Evolutionary conservation across 2,797 vertebrate genomes (phyloP).

Genomic region (Sebastes oblongus): DNA sequence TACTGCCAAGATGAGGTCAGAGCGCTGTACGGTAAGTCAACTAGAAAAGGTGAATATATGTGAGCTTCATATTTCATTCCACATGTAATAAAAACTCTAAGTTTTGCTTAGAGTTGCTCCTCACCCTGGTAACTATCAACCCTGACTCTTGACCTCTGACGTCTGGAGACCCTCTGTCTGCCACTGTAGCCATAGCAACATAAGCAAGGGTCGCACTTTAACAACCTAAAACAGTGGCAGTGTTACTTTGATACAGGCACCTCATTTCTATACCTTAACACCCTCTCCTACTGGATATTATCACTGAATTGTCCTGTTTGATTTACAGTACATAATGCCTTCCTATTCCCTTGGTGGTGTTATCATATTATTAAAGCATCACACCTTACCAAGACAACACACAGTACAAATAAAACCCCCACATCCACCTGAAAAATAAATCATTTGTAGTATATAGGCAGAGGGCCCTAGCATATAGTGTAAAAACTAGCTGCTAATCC

Average conservation of each 20-base stretch:
- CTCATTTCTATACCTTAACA: constrained; percentile 26
- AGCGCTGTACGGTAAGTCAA: not conserved
- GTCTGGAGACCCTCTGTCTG: constrained; percentile 1
- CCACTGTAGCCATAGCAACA: constrained; percentile 5
- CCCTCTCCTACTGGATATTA: constrained; percentile 31
- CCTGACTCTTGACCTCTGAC: constrained; percentile 29
- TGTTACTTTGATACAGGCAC: constrained; percentile 9
- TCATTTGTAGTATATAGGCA: constrained; percentile 1
- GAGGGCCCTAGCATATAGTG: constrained; percentile 17
- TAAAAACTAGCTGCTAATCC: constrained; percentile 57
- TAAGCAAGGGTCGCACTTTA: not conserved
- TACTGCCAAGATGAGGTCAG: constrained; percentile 11
- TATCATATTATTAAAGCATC: constrained; percentile 51
- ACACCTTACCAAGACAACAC: constrained; percentile 43
- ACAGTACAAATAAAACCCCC: constrained; percentile 27
- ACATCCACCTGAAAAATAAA: constrained; percentile 16
- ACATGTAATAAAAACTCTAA: not conserved
- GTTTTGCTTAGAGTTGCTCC: not conserved
- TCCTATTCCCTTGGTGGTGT: constrained; percentile 20
- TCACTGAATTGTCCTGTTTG: constrained; percentile 16
- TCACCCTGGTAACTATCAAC: not conserved
- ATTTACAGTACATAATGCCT: constrained; percentile 35
- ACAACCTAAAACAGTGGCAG: not conserved
- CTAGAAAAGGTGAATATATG: not conserved
- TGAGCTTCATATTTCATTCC: not conserved